Evolutionary conservation across 2,797 vertebrate genomes (phyloP).

Genomic region (Mormyrus proboscirostris): DNA sequence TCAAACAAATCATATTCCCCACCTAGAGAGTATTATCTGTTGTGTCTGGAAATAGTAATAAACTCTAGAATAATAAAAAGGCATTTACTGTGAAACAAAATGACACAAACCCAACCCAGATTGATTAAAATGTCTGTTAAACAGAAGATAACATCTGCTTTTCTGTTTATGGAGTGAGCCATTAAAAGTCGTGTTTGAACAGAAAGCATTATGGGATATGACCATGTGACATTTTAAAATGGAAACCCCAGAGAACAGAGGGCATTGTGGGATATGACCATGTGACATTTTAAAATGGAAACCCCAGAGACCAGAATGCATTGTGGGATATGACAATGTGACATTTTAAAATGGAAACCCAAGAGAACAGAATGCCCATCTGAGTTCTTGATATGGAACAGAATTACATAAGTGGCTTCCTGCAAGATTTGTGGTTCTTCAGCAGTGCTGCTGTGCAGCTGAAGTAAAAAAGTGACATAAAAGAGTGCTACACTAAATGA

Average conservation of each 20-base stretch:
- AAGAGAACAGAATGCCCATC: slow-evolving; percentile 1
- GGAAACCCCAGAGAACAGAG: slow-evolving; percentile 9
- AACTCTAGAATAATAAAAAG: neutral
- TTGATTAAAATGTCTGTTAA: neutral
- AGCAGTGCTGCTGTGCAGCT: neutral
- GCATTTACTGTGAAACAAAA: slow-evolving; percentile 1
- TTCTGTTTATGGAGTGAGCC: neutral
- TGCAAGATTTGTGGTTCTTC: neutral
- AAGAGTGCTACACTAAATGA: neutral
- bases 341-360: slow-evolving; percentile 25
- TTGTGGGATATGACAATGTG: neutral
- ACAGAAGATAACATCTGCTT: neutral
- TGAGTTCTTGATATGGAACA: neutral
- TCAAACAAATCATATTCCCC: neutral
- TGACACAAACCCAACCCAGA: neutral
- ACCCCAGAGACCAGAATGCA: neutral
- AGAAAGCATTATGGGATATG: neutral
- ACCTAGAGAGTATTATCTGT: neutral
- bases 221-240: slow-evolving; percentile 15
- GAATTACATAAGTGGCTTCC: neutral
- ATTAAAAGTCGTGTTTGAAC: neutral
- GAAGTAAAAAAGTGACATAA: neutral
- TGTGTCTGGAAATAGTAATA: neutral
- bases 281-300: slow-evolving; percentile 23
- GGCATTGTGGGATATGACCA: neutral